phyloP scores from a whole-genome alignment of 2,797 vertebrate genomes.

The Taenioides sp. region DNA sequence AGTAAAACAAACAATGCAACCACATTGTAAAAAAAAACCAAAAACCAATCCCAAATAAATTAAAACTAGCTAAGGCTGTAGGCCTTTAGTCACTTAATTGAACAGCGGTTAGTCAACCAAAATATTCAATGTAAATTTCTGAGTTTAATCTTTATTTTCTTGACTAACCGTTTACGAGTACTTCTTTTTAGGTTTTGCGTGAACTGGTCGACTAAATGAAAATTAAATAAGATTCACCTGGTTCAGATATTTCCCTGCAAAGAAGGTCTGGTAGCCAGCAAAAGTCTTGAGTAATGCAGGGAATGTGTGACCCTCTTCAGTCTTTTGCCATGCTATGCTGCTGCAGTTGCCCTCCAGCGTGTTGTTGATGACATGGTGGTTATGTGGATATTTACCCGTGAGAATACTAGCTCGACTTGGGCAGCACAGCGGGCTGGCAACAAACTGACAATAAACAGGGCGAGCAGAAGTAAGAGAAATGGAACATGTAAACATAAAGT shows the following conservation, averaged over 20 bases:
- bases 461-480: neutral
- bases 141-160: neutral
- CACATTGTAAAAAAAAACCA: neutral
- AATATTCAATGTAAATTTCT: neutral
- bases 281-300: slow-evolving; percentile 82
- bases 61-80: neutral
- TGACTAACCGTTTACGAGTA: neutral
- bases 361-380: slow-evolving; percentile 97
- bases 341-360: slow-evolving; percentile 97
- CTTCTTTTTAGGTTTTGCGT: neutral
- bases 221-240: slow-evolving; percentile 75
- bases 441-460: slow-evolving; percentile 75
- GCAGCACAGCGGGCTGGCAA: slow-evolving; percentile 95
- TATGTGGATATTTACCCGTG: slow-evolving; percentile 96
- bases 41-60: too few species aligned
- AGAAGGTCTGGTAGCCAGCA: slow-evolving; percentile 94
- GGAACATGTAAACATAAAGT: neutral
- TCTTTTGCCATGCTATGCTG: slow-evolving; percentile 94
- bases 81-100: neutral
- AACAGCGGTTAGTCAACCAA: neutral
- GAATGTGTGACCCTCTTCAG: slow-evolving; percentile 87
- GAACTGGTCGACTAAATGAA: too few species aligned
- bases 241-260: slow-evolving; percentile 96
- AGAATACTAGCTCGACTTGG: slow-evolving; percentile 96
- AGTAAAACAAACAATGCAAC: slow-evolving; percentile 39